Conservation (phyloP, 2,797 vertebrate genomes). For the Petrocephalus schoutedeni region DNA sequence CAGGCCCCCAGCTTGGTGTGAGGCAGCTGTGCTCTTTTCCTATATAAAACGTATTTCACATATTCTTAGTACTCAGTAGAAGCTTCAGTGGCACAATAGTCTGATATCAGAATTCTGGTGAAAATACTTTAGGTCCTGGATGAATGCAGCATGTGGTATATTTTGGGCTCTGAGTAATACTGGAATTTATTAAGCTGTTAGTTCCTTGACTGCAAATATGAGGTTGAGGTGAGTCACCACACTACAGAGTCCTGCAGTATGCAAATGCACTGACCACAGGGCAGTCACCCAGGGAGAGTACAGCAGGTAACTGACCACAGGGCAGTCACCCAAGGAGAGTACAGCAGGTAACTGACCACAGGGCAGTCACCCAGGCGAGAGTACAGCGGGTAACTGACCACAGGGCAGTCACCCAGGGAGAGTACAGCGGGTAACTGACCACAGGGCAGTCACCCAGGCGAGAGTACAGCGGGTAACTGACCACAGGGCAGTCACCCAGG, state of each 20-base stretch:
- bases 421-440: too few relatives aligned
- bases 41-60: not conserved
- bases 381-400: constrained; percentile 62
- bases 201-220: not conserved
- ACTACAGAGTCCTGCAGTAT: not conserved
- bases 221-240: not conserved
- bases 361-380: constrained; percentile 83
- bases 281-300: constrained; percentile 78
- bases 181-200: not conserved
- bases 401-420: constrained; percentile 50
- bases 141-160: not conserved
- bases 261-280: constrained; percentile 67
- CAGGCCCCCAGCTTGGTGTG: not conserved
- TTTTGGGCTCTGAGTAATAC: not conserved
- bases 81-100: not conserved
- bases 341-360: constrained; percentile 59
- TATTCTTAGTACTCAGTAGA: not conserved
- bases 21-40: not conserved
- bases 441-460: too few relatives aligned
- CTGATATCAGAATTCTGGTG: not conserved
- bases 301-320: constrained; percentile 63
- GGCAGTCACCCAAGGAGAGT: constrained; percentile 81
- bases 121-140: not conserved
- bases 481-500: too few relatives aligned
- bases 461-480: too few relatives aligned